A percentile compares a stretch with the other conserved stretches of the same genome.
Conservation (phyloP, 2,797 vertebrate species). For the Hipposideros larvatus region DNA sequence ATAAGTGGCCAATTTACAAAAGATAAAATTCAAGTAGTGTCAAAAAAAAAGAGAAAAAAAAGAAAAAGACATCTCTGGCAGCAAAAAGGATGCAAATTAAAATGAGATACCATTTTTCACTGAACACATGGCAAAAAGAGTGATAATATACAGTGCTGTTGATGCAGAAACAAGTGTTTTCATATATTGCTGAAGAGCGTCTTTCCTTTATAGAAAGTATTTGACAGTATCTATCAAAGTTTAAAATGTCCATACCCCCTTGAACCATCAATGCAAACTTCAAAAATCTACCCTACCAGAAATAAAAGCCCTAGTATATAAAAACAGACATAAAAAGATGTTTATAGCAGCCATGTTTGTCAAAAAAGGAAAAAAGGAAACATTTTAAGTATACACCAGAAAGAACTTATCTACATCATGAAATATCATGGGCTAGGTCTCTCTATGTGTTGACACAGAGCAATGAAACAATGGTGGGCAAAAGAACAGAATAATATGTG, state of each 20-base stretch:
- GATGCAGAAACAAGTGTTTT: background rate
- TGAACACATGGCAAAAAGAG: background rate
- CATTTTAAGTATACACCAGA: background rate
- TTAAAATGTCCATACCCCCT: background rate
- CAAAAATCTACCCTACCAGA: background rate
- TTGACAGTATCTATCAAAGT: background rate
- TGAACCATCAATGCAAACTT: background rate
- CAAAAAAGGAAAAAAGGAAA: background rate
- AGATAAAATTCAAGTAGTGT: constrained; percentile 13
- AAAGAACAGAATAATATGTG: background rate
- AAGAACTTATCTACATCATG: background rate
- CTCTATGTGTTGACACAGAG: background rate
- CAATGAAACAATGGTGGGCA: background rate
- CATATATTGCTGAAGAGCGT: background rate
- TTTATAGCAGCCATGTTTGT: background rate
- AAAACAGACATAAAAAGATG: background rate
- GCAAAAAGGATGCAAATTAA: background rate
- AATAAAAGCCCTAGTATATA: background rate
- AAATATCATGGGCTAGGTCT: background rate
- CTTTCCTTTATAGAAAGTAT: background rate
- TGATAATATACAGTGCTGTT: background rate
- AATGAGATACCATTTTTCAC: background rate
- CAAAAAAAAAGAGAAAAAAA: background rate
- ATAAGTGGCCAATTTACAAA: background rate
- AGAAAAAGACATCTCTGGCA: background rate